Conservation (phyloP, 2,888 invertebrate species). For the Sisyra nigra region DNA sequence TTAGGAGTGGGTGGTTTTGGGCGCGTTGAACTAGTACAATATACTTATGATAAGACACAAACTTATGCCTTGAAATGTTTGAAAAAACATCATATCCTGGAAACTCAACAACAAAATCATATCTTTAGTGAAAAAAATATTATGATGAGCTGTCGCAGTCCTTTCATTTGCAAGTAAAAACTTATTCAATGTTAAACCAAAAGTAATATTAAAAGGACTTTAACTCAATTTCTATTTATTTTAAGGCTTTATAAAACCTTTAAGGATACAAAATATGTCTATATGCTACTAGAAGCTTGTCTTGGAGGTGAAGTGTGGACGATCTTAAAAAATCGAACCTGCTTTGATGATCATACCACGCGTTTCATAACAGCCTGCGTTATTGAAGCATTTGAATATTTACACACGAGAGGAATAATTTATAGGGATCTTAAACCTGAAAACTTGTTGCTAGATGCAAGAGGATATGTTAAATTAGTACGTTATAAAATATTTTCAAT, state of each 20-base stretch:
- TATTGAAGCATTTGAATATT: slow-evolving; percentile 50
- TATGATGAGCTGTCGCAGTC: slow-evolving; percentile 49
- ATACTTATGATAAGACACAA: slow-evolving; percentile 27
- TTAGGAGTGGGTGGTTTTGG: slow-evolving; percentile 58
- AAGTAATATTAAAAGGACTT: not conserved
- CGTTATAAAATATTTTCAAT: slow-evolving; percentile 11
- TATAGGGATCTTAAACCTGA: slow-evolving; percentile 53
- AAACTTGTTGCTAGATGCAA: slow-evolving; percentile 42
- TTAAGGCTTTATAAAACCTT: slow-evolving; percentile 47
- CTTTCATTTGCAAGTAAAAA: slow-evolving; percentile 53
- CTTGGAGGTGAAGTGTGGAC: slow-evolving; percentile 61
- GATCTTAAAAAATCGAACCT: slow-evolving; percentile 44
- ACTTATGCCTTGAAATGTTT: slow-evolving; percentile 53
- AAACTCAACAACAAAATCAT: slow-evolving; percentile 57
- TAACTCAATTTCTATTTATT: too few relatives aligned
- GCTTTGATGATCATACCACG: slow-evolving; percentile 46
- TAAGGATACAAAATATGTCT: slow-evolving; percentile 51
- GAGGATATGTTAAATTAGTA: slow-evolving; percentile 49
- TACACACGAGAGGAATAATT: slow-evolving; percentile 46
- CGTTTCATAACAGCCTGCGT: slow-evolving; percentile 54
- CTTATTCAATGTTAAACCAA: not conserved
- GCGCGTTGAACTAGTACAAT: slow-evolving; percentile 44
- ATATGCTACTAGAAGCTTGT: slow-evolving; percentile 56
- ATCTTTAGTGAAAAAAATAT: slow-evolving; percentile 53
- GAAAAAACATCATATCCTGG: slow-evolving; percentile 56